phyloP scores from a whole-genome alignment of 2,888 invertebrate species.

The Parnassius smintheus region DNA sequence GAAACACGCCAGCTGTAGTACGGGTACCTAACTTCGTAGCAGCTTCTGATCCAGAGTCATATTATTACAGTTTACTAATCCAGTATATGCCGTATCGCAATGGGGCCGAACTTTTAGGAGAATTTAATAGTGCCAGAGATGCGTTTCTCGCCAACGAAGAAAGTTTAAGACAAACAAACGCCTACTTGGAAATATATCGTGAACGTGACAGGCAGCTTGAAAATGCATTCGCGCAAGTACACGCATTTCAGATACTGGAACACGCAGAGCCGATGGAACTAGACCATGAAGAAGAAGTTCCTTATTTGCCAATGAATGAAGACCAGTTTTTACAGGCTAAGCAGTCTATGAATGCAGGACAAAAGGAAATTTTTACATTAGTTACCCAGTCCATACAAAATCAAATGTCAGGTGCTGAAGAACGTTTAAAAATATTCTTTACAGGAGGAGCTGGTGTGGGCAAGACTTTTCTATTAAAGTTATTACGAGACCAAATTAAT shows the following conservation, averaged over 20 bases:
- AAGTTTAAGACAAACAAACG: too few relatives aligned
- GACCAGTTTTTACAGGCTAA: conserved; percentile 28
- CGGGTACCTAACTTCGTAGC: too few relatives aligned
- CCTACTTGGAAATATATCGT: too few relatives aligned
- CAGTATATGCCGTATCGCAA: conserved; percentile 33
- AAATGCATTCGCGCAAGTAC: too few relatives aligned
- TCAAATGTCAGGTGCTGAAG: conserved; percentile 28
- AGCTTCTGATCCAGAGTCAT: neutral
- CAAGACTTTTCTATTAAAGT: conserved; percentile 9
- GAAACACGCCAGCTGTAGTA: conserved; percentile 31
- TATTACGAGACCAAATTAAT: conserved; percentile 30
- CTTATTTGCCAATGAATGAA: conserved; percentile 8
- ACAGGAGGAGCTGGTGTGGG: conserved; percentile 29
- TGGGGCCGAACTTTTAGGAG: conserved; percentile 27
- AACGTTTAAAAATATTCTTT: conserved; percentile 27
- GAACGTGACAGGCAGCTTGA: too few relatives aligned
- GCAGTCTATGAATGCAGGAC: conserved; percentile 14
- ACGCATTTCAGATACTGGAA: conserved; percentile 16
- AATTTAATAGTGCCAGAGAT: too few relatives aligned
- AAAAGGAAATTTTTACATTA: conserved; percentile 5
- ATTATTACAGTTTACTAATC: conserved; percentile 32
- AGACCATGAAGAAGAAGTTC: conserved; percentile 28
- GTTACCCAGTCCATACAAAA: conserved; percentile 31
- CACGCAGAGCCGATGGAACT: conserved; percentile 29
- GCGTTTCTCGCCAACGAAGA: too few relatives aligned